phyloP scores from a whole-genome alignment of 2,113 vertebrate species.

The Gavialis gangeticus region DNA sequence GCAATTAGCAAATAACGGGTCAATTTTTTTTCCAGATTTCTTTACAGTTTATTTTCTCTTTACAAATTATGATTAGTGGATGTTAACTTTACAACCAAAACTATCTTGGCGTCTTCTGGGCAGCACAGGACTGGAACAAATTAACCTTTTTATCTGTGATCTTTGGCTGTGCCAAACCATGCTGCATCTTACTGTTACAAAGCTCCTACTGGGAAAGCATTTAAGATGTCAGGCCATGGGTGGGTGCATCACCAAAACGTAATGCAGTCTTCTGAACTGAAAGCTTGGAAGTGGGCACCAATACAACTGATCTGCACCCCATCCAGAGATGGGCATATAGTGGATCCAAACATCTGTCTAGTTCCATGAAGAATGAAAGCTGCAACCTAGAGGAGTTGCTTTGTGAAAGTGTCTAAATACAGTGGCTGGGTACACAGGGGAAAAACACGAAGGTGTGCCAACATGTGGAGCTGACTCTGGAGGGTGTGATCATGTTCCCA shows the following conservation, averaged over 20 bases:
- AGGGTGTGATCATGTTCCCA: not conserved
- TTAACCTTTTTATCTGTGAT: not conserved
- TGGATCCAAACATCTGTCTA: not conserved
- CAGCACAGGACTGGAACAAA: not conserved
- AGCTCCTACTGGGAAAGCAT: not conserved
- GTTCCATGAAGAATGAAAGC: not conserved
- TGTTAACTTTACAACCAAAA: not conserved
- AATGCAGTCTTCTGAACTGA: not conserved
- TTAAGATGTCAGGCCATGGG: not conserved
- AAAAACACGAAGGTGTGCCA: not conserved
- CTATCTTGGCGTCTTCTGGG: accelerated
- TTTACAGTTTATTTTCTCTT: not conserved
- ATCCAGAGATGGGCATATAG: not conserved
- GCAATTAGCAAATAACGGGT: not conserved
- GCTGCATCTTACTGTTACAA: too few relatives aligned
- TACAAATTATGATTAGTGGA: not conserved
- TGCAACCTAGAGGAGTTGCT: not conserved
- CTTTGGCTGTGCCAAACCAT: not conserved
- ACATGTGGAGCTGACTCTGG: not conserved
- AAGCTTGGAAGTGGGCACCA: not conserved
- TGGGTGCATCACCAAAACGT: not conserved
- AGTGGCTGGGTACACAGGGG: not conserved
- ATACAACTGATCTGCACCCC: not conserved
- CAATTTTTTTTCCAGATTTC: not conserved
- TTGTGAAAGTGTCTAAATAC: not conserved